phyloP scores from a whole-genome alignment of 2,888 invertebrate genomes.

The Trachelus iudaicus region DNA sequence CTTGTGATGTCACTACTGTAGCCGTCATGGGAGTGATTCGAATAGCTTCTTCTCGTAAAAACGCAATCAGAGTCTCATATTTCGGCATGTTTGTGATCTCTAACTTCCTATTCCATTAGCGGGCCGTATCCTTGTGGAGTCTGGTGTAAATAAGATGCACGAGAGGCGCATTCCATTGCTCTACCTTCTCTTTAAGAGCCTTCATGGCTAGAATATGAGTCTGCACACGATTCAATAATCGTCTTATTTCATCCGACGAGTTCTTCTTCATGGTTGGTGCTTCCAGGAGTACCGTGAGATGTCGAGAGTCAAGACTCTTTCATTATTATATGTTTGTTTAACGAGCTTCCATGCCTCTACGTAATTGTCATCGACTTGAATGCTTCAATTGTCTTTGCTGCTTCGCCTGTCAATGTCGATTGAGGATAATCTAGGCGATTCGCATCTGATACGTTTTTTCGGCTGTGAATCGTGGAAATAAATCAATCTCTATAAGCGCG shows the following conservation, averaged over 20 bases:
- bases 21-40: background rate
- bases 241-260: slow-evolving; percentile 7
- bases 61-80: background rate
- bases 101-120: slow-evolving; percentile 14
- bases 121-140: slow-evolving; percentile 16
- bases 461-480: slow-evolving; percentile 7
- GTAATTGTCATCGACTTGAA: slow-evolving; percentile 9
- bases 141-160: slow-evolving; percentile 9
- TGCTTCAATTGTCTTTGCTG: background rate
- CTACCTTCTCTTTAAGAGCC: slow-evolving; percentile 9
- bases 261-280: slow-evolving; percentile 5
- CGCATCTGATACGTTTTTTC: slow-evolving; percentile 3
- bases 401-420: slow-evolving; percentile 3
- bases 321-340: background rate
- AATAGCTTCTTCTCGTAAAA: slow-evolving; percentile 9
- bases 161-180: slow-evolving; percentile 12
- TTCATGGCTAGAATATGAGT: slow-evolving; percentile 9
- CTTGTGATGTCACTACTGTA: background rate
- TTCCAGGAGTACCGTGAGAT: slow-evolving; percentile 4
- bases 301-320: slow-evolving; percentile 3
- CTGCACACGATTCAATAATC: slow-evolving; percentile 8
- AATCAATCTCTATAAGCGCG: slow-evolving; percentile 16
- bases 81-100: slow-evolving; percentile 1
- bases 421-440: slow-evolving; percentile 2
- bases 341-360: slow-evolving; percentile 1